phyloP scores from a whole-genome alignment of 2,888 invertebrate genomes.

The Chamaedrilus cognettii region DNA sequence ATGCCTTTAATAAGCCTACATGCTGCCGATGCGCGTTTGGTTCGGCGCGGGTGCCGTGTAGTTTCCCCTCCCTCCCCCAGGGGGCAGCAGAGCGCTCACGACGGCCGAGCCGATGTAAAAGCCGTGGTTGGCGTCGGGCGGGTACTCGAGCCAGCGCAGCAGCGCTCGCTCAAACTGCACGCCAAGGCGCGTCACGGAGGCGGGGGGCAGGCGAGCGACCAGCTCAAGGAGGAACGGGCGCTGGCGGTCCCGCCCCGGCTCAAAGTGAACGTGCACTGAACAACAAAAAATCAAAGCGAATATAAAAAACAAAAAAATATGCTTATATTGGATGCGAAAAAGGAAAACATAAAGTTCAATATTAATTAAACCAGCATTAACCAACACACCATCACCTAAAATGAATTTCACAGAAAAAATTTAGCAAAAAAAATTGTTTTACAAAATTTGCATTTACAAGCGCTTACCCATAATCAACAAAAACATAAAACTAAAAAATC shows the following conservation, averaged over 20 bases:
- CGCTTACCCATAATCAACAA: too few species aligned
- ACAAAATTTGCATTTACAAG: too few species aligned
- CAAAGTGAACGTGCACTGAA: constrained; percentile 49
- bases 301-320: not conserved
- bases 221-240: constrained; percentile 85
- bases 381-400: too few species aligned
- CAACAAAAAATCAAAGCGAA: constrained; percentile 28
- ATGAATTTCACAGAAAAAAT: too few species aligned
- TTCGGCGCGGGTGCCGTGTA: too few species aligned
- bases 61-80: too few species aligned
- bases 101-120: constrained; percentile 92
- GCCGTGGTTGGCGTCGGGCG: constrained; percentile 99
- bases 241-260: constrained; percentile 80
- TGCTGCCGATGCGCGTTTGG: too few species aligned
- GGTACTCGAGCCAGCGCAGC: constrained; percentile 98
- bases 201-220: constrained; percentile 76
- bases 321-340: not conserved
- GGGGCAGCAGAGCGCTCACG: constrained; percentile 76
- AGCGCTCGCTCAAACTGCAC: constrained; percentile 95
- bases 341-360: too few species aligned
- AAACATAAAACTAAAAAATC: too few species aligned
- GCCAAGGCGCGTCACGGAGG: constrained; percentile 77
- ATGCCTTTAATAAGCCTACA: too few species aligned
- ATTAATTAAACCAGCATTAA: not conserved
- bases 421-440: too few species aligned